Evolutionary conservation across 2,797 vertebrate genomes (phyloP), one percentile per base, ranked within the genome.

Genomic region (Fundulus diaphanus): DNA sequence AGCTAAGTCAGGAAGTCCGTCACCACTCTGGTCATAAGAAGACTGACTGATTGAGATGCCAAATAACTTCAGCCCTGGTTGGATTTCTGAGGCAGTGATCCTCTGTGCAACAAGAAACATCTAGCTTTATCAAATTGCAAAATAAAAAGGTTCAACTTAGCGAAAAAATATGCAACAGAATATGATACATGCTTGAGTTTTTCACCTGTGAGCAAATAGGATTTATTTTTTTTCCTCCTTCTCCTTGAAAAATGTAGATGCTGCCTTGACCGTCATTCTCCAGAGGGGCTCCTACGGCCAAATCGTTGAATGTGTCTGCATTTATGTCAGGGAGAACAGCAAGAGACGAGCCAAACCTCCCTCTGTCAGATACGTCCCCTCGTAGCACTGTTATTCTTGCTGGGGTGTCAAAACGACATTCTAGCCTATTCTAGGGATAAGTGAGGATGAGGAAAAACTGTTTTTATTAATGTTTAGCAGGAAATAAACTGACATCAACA

Each of bases 231-330:
- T 1, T 0, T 42, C 0, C 6, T 44, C 77, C 67, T 37, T 84
- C 73, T 0, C 95, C 92, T 0, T 77, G 87, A 84, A 96, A 97
- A 59, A 96, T 83, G 72, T 96, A 97, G 77, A 96, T 72, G 59
- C 94, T 93, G 16, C 96, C 96, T 27, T 82, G 72, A 4, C 92
- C 89, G 0, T 82, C 5, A 0, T 95, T 90, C 76, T 96, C 96
- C 84, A 96, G 74, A 22, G 95, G 95, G 0, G 96, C 96, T 72
- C 96, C 95, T 12, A 96, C 77, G 0, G 93, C 95, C n/a, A n/a
- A n/a, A n/a, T n/a, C n/a, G n/a, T n/a, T n/a, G n/a, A n/a, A n/a
- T n/a, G n/a, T n/a, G n/a, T n/a, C n/a, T n/a, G n/a, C n/a, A n/a
- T n/a, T n/a, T n/a, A n/a, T n/a, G n/a, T n/a, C n/a, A n/a, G n/a